Evolutionary conservation across 2,113 vertebrate genomes (phyloP).

Genomic region (Spea multiplicata): DNA sequence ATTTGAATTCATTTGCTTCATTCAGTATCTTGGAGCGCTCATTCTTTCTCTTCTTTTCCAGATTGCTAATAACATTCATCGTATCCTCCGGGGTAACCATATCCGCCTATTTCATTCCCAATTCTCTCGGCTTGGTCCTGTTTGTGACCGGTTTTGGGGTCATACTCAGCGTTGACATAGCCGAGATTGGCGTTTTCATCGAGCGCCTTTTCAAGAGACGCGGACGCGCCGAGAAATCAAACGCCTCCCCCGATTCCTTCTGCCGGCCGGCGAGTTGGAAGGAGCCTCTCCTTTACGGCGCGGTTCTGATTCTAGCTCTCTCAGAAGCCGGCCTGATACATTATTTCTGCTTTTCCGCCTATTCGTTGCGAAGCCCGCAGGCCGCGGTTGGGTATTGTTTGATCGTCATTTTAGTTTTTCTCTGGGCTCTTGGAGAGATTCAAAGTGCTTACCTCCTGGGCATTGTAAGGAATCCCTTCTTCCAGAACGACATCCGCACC

Average conservation of each 20-base stretch:
- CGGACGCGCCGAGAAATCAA: slow-evolving; percentile 57
- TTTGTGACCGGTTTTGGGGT: slow-evolving; percentile 89
- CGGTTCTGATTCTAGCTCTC: slow-evolving; percentile 72
- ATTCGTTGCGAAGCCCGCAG: slow-evolving; percentile 69
- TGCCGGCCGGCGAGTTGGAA: slow-evolving; percentile 71
- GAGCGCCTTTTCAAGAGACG: slow-evolving; percentile 57
- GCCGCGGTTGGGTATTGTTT: slow-evolving; percentile 77
- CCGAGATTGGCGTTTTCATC: slow-evolving; percentile 71
- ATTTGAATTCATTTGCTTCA: neutral
- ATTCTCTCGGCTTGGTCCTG: slow-evolving; percentile 81
- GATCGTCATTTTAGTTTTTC: slow-evolving; percentile 71
- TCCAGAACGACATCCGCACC: slow-evolving; percentile 81
- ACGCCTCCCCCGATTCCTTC: slow-evolving; percentile 55
- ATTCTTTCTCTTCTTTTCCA: slow-evolving; percentile 62
- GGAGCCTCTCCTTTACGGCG: slow-evolving; percentile 73
- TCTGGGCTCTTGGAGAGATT: slow-evolving; percentile 84
- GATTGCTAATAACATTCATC: slow-evolving; percentile 88
- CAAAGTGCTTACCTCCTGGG: slow-evolving; percentile 88
- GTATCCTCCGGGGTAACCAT: slow-evolving; percentile 76
- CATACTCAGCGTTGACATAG: slow-evolving; percentile 89
- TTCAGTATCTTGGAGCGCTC: slow-evolving; percentile 53
- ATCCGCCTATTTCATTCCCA: slow-evolving; percentile 88
- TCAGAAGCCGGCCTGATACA: slow-evolving; percentile 82
- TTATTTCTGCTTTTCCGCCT: slow-evolving; percentile 65
- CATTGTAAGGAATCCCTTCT: slow-evolving; percentile 87